Base-by-base conservation (phyloP, 1,140 invertebrate species). In the Aphaenogaster floridana region DNA sequence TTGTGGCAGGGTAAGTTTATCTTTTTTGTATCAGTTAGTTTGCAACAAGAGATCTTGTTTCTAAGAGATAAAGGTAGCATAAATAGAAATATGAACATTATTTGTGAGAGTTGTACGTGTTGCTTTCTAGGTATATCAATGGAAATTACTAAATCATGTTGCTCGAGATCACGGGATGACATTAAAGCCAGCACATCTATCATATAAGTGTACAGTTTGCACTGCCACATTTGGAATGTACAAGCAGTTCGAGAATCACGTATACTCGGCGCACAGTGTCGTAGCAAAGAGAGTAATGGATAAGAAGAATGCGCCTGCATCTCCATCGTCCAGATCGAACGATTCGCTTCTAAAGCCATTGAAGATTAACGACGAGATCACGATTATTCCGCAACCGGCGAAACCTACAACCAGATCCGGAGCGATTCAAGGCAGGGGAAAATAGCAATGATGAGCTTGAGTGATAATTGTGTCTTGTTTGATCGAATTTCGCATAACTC, bases 151-250 rank as follows among this genome's bases (percentile, higher is more conserved):
- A 66, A 98, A 98, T 94, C 98, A 99, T 92, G 98, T 99, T 66
- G 98, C 98, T 50, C 96, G 98, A 86, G 98, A 99, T 94, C 98
- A 99, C 94, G 98, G 97, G 89, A 97, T 98, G 97, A 98, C 97
- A 17, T 95, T 99, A 83, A 99, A 99, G 93, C 98, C 98, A 8
- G 98, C 98, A 42, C 98, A 99, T 95, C 95, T 99, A 36, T 98
- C 98, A 9, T 99, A 99, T 96, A 99, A 99, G 94, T 99, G 98
- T 95, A 99, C 98, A 42, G 98, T 99, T 6, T 99, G 98, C 94
- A 98, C 98, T 72, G 98, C 98, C 64, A 99, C 98, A 11, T 99
- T 99, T 93, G 98, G 98, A 85, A 98, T 99, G 97, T 99, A 99
- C 96, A 98, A 98, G 95, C 97, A 98, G 91, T 99, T 99, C 92